A percentile compares a stretch with the other conserved stretches of the same genome.
phyloP scores from a whole-genome alignment of 2,888 invertebrate species.

The Chromoteleia sp. region DNA sequence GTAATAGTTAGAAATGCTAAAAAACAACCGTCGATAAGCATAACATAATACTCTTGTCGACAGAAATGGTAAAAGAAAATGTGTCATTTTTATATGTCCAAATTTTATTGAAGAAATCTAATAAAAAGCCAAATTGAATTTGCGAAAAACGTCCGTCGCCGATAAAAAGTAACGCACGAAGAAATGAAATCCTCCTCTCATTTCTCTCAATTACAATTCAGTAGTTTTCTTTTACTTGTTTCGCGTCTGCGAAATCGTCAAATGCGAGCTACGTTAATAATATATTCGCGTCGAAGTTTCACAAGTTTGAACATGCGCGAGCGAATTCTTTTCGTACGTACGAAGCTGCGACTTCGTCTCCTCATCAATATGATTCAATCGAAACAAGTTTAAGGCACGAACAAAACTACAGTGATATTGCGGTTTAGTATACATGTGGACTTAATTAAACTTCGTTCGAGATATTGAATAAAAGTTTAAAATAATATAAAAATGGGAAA shows the following conservation, averaged over 20 bases:
- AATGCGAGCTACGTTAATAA: constrained; percentile 14
- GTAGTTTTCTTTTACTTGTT: constrained; percentile 6
- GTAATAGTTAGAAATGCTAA: too few species aligned
- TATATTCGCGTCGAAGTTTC: constrained; percentile 3
- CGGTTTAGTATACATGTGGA: background rate
- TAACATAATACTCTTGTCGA: too few species aligned
- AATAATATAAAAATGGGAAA: too few species aligned
- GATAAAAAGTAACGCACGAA: background rate
- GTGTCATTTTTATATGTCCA: too few species aligned
- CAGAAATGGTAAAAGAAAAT: too few species aligned
- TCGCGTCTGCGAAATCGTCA: background rate
- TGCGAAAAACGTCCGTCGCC: background rate
- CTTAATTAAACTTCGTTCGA: background rate
- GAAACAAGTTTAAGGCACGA: constrained; percentile 1
- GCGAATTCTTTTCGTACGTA: constrained; percentile 1
- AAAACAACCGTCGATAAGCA: too few species aligned
- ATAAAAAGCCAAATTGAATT: constrained; percentile 1
- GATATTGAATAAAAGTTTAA: background rate
- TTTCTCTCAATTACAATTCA: constrained; percentile 17
- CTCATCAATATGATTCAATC: constrained; percentile 24
- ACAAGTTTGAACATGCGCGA: background rate
- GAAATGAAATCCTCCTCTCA: constrained; percentile 11
- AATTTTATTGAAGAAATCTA: background rate
- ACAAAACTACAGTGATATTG: constrained; percentile 1
- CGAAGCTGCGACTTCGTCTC: background rate